These are phyloP conservation scores for Alaudala cheleensis DNA, from an alignment of 2,113 vertebrate species.

Conservation along the genomic window DNA sequence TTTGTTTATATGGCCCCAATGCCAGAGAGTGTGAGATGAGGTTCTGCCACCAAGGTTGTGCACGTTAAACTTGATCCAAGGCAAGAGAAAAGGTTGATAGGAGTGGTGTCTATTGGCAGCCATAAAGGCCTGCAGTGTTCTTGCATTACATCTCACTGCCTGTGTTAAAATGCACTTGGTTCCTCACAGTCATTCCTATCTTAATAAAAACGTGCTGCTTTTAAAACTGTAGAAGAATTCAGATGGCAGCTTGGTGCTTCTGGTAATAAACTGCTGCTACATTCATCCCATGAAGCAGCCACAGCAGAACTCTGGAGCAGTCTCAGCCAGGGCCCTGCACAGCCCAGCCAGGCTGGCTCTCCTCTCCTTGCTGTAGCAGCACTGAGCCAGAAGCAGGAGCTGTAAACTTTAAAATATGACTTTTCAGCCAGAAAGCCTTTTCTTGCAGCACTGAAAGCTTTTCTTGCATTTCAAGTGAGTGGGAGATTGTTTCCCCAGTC, in stretches of 20 bases:
- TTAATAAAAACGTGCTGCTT: background rate
- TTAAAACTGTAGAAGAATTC: background rate
- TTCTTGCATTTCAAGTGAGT: constrained; percentile 62
- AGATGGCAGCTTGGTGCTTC: background rate
- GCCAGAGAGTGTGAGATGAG: background rate
- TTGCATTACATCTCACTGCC: background rate
- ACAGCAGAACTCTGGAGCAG: background rate
- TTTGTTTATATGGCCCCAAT: background rate
- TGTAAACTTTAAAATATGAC: constrained; percentile 69
- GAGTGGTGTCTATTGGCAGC: background rate
- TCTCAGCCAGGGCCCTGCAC: background rate
- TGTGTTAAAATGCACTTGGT: background rate
- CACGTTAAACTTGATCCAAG: background rate
- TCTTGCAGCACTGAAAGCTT: constrained; percentile 46
- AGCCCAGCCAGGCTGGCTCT: background rate
- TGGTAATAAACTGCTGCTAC: constrained; percentile 43
- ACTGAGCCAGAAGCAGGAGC: constrained; percentile 63
- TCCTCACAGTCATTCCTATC: constrained; percentile 4
- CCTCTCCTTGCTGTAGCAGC: constrained; percentile 24
- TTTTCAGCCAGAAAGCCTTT: constrained; percentile 44
- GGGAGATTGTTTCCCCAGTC: constrained; percentile 43
- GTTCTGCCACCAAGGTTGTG: background rate
- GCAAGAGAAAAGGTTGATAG: background rate
- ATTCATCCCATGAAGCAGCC: background rate
- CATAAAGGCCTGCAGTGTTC: background rate